phyloP scores from a whole-genome alignment of 2,797 vertebrate species.

The Aphelocoma californica region DNA sequence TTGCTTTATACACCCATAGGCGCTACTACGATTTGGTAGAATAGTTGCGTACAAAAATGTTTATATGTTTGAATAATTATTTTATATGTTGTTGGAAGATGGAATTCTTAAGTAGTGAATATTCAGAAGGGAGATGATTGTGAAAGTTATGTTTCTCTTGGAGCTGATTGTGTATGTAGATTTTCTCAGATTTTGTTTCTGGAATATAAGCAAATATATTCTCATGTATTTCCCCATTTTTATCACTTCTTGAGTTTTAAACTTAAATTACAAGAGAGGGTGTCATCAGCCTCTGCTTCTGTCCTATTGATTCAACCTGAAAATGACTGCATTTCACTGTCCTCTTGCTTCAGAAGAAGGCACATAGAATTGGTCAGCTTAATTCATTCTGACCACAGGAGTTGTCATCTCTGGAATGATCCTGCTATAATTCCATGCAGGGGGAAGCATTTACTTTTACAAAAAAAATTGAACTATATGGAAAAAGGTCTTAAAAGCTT shows the following conservation, averaged over 20 bases:
- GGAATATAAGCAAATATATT: neutral
- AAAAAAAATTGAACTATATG: neutral
- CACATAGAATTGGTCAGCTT: neutral
- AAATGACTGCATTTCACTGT: neutral
- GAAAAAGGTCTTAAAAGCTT: neutral
- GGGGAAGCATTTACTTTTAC: neutral
- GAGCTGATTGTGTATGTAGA: neutral
- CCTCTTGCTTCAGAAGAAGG: neutral
- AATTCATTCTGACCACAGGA: neutral
- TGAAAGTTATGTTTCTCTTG: neutral
- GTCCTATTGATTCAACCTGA: neutral
- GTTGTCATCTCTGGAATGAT: neutral
- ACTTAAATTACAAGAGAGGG: neutral
- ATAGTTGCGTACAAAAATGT: neutral
- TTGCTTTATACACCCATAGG: neutral
- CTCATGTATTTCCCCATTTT: neutral
- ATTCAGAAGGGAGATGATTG: neutral
- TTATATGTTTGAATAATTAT: neutral
- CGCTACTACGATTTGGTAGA: neutral
- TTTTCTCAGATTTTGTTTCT: neutral
- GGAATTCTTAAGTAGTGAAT: neutral
- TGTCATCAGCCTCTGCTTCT: neutral
- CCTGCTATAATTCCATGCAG: neutral
- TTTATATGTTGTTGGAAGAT: neutral
- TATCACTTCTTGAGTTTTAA: neutral